phyloP scores from a whole-genome alignment of 2,113 vertebrate genomes.

The Prietella phreatophila region DNA sequence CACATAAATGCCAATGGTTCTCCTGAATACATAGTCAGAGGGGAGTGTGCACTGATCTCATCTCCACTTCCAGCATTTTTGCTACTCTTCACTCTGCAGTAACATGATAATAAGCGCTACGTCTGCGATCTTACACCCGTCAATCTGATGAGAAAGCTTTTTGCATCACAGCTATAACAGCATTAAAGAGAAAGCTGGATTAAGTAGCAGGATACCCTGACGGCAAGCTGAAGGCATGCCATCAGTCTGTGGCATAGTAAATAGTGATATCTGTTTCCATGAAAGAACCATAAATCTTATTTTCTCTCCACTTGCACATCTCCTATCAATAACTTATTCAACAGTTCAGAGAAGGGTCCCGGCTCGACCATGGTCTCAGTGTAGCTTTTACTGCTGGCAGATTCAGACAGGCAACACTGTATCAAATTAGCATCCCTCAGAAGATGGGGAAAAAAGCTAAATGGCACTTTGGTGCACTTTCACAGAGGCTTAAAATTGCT shows the following conservation, averaged over 20 bases:
- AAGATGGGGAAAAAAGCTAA: not conserved
- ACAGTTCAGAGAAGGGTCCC: constrained; percentile 25
- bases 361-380: not conserved
- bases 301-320: constrained; percentile 62
- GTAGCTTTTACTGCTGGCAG: constrained; percentile 33
- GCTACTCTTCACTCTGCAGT: constrained; percentile 30
- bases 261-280: constrained; percentile 78
- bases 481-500: not conserved
- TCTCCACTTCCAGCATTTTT: constrained; percentile 21
- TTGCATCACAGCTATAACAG: constrained; percentile 26
- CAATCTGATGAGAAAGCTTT: constrained; percentile 39
- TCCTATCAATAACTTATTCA: constrained; percentile 43
- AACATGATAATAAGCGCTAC: constrained; percentile 31
- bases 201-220: constrained; percentile 18
- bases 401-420: constrained; percentile 15
- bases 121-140: constrained; percentile 2
- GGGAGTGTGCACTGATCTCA: not conserved
- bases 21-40: not conserved
- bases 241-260: constrained; percentile 74
- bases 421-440: constrained; percentile 18
- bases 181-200: constrained; percentile 19
- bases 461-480: not conserved
- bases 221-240: constrained; percentile 61
- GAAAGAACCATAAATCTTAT: constrained; percentile 78
- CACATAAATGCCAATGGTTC: not conserved